phyloP scores from a whole-genome alignment of 2,113 vertebrate species.

The Eira barbara region DNA sequence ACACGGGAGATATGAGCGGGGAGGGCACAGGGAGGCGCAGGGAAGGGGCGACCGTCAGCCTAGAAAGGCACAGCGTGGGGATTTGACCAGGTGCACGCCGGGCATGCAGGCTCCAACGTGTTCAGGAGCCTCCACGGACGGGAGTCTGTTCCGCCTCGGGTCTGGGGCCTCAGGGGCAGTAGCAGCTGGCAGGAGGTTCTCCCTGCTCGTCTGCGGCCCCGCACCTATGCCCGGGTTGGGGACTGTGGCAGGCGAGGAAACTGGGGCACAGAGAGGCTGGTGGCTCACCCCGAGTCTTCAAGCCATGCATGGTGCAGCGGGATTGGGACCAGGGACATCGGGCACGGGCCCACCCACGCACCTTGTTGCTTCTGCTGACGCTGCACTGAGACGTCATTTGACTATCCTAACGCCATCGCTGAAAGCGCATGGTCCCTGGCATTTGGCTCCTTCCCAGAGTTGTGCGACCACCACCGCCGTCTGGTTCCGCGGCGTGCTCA shows the following conservation, averaged over 20 bases:
- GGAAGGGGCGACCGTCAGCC: fast-evolving
- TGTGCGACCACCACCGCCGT: fast-evolving
- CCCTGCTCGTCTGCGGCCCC: neutral
- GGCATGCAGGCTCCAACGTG: fast-evolving
- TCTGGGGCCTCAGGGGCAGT: fast-evolving
- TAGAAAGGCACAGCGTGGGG: fast-evolving
- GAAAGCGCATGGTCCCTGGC: fast-evolving
- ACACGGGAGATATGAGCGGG: fast-evolving
- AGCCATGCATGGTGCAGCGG: fast-evolving
- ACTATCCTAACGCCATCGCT: fast-evolving
- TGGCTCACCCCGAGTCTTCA: fast-evolving
- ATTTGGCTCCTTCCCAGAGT: fast-evolving
- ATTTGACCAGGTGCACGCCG: fast-evolving
- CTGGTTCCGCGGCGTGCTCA: fast-evolving
- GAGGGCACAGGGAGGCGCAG: fast-evolving
- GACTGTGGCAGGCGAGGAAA: neutral
- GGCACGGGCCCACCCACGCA: fast-evolving
- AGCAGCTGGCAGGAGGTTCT: fast-evolving
- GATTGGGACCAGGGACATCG: fast-evolving
- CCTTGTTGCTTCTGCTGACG: neutral
- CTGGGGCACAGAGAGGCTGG: fast-evolving
- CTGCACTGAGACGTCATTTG: no score
- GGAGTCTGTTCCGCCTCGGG: no score
- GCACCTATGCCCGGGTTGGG: fast-evolving
- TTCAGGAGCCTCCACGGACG: neutral